phyloP scores from a whole-genome alignment of 2,113 vertebrate genomes.

The Patagioenas fasciata region DNA sequence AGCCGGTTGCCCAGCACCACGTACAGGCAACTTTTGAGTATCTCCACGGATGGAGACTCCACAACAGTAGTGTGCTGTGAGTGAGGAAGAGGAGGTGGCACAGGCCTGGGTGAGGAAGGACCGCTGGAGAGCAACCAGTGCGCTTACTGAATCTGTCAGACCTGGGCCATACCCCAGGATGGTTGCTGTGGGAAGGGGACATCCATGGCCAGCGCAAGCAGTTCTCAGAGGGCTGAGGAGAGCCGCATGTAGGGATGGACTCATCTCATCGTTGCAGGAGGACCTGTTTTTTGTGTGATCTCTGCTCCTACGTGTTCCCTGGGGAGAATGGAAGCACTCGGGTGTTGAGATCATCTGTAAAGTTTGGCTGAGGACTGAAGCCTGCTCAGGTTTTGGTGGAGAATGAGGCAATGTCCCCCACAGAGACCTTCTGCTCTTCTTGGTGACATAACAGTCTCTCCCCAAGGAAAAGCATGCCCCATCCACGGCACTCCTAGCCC shows the following conservation, averaged over 20 bases:
- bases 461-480: conserved; percentile 37
- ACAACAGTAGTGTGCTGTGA: not conserved
- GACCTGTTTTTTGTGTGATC: not conserved
- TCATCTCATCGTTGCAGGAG: not conserved
- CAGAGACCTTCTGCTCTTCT: not conserved
- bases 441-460: conserved; percentile 38
- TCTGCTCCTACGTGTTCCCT: not conserved
- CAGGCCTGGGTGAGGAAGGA: not conserved
- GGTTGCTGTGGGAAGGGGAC: not conserved
- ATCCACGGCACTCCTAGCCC: conserved; percentile 43
- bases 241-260: not conserved
- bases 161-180: not conserved
- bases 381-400: not conserved
- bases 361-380: not conserved
- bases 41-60: not conserved
- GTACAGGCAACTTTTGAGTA: not conserved
- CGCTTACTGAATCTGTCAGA: not conserved
- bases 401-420: not conserved
- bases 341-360: not conserved
- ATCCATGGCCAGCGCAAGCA: not conserved
- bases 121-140: rapidly evolving
- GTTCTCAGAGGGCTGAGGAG: not conserved
- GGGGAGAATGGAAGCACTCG: not conserved
- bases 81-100: not conserved
- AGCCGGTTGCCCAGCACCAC: not conserved